Conservation (phyloP, 2,888 invertebrate genomes). For the Drosophila mulleri region DNA sequence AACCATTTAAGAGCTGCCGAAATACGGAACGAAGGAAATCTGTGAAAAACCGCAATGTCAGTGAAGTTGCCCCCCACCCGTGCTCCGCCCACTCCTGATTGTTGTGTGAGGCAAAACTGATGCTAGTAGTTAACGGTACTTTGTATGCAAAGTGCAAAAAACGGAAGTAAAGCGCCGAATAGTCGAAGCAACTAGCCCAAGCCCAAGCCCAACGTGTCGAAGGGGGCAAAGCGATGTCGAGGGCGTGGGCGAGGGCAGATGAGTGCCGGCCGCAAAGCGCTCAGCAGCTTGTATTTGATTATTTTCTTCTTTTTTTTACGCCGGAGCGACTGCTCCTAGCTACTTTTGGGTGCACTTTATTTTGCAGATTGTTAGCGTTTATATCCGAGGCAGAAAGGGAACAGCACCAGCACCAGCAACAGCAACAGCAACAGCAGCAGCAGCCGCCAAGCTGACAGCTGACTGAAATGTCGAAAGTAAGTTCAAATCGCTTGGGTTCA, state of each 20-base stretch:
- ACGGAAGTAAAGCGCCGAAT: constrained; percentile 61
- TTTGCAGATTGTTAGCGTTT: constrained; percentile 64
- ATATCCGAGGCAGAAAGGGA: constrained; percentile 25
- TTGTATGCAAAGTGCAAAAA: constrained; percentile 83
- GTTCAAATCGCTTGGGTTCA: constrained; percentile 48
- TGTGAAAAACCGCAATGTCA: constrained; percentile 63
- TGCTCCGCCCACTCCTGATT: constrained; percentile 31
- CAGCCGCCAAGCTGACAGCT: constrained; percentile 57
- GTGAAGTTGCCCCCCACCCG: constrained; percentile 3
- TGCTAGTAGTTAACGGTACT: constrained; percentile 81
- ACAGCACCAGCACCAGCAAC: neutral
- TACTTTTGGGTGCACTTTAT: constrained; percentile 63
- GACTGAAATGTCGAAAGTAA: constrained; percentile 68
- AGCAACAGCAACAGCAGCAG: neutral
- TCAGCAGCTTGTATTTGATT: constrained; percentile 70
- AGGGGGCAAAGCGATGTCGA: neutral
- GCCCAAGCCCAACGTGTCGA: constrained; percentile 34
- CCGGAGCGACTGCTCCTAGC: constrained; percentile 27
- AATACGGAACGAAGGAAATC: constrained; percentile 61
- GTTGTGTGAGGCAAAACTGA: constrained; percentile 70
- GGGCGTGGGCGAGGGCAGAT: neutral
- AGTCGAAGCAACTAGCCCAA: constrained; percentile 55
- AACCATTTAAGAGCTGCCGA: constrained; percentile 72
- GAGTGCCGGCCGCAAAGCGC: constrained; percentile 53
- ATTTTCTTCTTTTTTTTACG: constrained; percentile 55